Base-by-base conservation (phyloP, 2,888 invertebrate species). In the Plagiodera versicolora region DNA sequence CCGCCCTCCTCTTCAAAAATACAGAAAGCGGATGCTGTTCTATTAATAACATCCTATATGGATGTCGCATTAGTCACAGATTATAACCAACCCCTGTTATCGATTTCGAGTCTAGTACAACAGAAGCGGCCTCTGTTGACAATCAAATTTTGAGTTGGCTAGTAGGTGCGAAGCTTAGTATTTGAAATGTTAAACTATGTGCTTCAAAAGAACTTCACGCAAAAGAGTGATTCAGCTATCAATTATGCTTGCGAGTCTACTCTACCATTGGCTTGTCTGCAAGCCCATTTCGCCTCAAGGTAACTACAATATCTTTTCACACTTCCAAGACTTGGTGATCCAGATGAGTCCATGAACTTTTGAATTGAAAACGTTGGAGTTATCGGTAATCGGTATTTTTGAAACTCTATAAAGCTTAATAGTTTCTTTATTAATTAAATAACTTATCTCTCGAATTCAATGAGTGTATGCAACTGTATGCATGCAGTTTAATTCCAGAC, bases 201-300 rank as follows among this genome's bases (percentile, higher is more conserved):
- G 49, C 58, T 73, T 28, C 71, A 70, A 16, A 72, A 70, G 58
- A 70, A 70, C 59, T 68, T 71, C 24, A 49, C 63, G 8, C 63
- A 65, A 16, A 70, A 69, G 47, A 61, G 67, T 49, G 71, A 70
- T 58, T 56, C 67, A 18, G 58, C 28, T 20, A 63, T 66, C 24
- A 59, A 62, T 56, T 64, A 66, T 49, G 58, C 66, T 53, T 58
- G 66, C 28, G 68, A 67, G 16, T 56, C 54, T 44, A 49, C 45
- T 2, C 53, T 71, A 30, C 73, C 72, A 8, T 59, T 73, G 18
- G 72, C 70, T n/a, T 71, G 70, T 60, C 60, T 71, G 18, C 65
- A 67, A 16, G 64, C 67, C 50, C 71, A 73, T 50, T 60, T 72
- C 18, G 56, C 64, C 4, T 39, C 39, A 39, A 68, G 70, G 70